These are phyloP conservation scores for Minunthozetes semirufus DNA, from an alignment of 2,888 invertebrate genomes.

Conservation along the genomic window DNA sequence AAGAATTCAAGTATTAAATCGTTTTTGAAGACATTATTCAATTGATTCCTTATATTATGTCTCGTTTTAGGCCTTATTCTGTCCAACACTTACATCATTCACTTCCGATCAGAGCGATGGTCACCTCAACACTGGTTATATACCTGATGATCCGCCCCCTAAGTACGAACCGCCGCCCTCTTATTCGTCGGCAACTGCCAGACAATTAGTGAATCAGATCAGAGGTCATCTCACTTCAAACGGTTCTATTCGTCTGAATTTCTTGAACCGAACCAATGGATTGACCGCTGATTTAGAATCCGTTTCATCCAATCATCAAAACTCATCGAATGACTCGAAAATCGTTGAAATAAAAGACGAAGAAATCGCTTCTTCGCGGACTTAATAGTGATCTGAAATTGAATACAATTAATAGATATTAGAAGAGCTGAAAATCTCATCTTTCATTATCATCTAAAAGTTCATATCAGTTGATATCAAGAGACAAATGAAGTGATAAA, in stretches of 20 bases:
- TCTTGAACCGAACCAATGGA: neutral
- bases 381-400: neutral
- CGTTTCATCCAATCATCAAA: neutral
- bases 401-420: no score
- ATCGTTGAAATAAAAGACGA: neutral
- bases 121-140: conserved; percentile 38
- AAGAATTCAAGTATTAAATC: conserved; percentile 10
- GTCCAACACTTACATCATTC: conserved; percentile 18
- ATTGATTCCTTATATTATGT: neutral
- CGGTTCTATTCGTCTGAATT: conserved; percentile 19
- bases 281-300: neutral
- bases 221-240: neutral
- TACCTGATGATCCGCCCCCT: conserved; percentile 66
- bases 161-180: conserved; percentile 90
- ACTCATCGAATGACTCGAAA: neutral
- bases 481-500: no score
- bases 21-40: neutral
- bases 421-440: no score
- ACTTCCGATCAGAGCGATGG: conserved; percentile 27
- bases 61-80: conserved; percentile 14
- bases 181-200: conserved; percentile 80
- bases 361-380: neutral
- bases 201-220: conserved; percentile 42
- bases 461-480: no score
- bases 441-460: no score